Evolutionary conservation across 2,113 vertebrate species (phyloP), one percentile per base, ranked within the genome.

Genomic region (Melospiza melodia): DNA sequence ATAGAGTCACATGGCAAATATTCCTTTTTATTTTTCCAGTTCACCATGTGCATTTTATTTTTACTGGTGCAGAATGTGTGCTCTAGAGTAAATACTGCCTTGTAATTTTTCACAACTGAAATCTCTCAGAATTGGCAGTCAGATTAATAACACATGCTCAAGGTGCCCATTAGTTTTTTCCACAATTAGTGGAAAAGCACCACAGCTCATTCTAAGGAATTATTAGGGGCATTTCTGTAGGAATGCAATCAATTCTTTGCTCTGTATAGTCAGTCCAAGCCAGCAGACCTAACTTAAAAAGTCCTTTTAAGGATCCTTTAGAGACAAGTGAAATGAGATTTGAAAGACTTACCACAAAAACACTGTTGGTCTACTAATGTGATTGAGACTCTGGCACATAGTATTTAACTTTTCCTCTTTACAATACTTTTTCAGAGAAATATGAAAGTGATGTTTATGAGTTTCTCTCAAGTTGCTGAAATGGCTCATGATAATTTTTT

Each of bases 171-270:
- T 95, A 92, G 49, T 96, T 94, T 78, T 87, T 93, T 81, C 72
- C 33, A 65, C 71, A 89, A 91, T 94, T 95, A 95, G 85, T 95
- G 72, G 87, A 80, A 95, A 91, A 88, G 59, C 92, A 57, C 68
- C 71, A 90, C 83, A 87, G 61, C 62, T 94, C 37, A 23, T 91
- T 91, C 65, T 84, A 75, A 90, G 69, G 82, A 93, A n/a, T 91
- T 92, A 86, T 81, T 90, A 93, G 72, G 57, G 37, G 37, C 58
- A 72, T 84, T 95, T 95, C 43, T 82, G 43, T 49, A 92, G 83
- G 75, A 94, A 95, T 81, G 90, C 33, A 84, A 66, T 88, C 85
- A 93, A 39, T 91, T 91, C 67, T 81, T 78, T 89, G 23, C 59
- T 94, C 84, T 85, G 25, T 58, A 44, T 66, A 25, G 43, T 83